Base-by-base conservation (phyloP, 2,113 vertebrate species). In the Ptychochromis oligacanthus region DNA sequence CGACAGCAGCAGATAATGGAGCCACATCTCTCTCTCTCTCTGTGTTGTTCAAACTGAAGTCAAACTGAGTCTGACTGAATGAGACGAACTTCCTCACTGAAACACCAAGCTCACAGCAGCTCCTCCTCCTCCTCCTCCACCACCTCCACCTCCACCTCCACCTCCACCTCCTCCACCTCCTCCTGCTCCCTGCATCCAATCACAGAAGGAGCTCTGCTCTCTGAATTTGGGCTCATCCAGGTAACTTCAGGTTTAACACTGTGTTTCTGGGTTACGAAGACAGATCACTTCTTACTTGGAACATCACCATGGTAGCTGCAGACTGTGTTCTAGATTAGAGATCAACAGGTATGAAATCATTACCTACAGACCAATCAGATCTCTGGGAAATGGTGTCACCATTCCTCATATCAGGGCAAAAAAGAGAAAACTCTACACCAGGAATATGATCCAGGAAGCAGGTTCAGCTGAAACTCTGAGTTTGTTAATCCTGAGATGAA, bases 21-120 rank as follows among this genome's bases (percentile, higher is more conserved):
- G 11, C 89, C 87, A 64, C 90, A 87, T 90, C 87, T 86, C 72
- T 87, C 79, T 84, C 75, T 87, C 59, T 77, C 59, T 82, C 70
- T 74, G 34, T 78, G 58, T 61, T 70, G 38, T 56, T 85, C 18
- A 24, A 56, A n/a, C 28, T 75, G 58, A 82, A 82, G 65, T 55
- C 31, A 36, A 72, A 89, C 49, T 40, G 46, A 84, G 26, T 80
- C 43, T 75, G 79, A 65, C 46, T 76, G 80, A 80, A 58, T 38
- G 14, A 76, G 28, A 46, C 7, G 9, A 17, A 88, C 82, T 91
- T 93, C 89, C 88, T 85, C 75, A 15, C 67, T 87, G 36, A 86
- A 79, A 75, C 61, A 18, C 15, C 0, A 18, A 72, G 64, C 6
- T 13, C 60, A 9, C 31, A 4, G 43, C 14, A 38, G 13, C 15